phyloP scores from a whole-genome alignment of 2,113 vertebrate species.

The Urocynchramus pylzowi region DNA sequence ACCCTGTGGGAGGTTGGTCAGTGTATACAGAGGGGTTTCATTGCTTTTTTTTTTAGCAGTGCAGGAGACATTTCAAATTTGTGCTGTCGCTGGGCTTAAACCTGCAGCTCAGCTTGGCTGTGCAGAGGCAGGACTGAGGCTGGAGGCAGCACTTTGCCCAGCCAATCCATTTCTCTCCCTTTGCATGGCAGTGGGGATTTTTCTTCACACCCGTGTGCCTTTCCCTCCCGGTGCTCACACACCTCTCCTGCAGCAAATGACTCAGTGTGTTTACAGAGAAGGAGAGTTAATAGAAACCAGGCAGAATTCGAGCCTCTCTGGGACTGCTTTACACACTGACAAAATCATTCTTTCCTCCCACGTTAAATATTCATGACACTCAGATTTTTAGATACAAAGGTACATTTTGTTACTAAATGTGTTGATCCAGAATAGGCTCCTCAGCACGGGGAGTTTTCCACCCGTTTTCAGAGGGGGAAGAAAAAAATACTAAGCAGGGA shows the following conservation, averaged over 20 bases:
- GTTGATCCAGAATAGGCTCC: slow-evolving; percentile 60
- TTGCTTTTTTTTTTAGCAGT: not conserved
- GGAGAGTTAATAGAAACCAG: slow-evolving; percentile 74
- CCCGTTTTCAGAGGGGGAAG: not conserved
- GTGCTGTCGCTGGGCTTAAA: not conserved
- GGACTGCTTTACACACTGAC: slow-evolving; percentile 73
- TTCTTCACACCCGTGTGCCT: not conserved
- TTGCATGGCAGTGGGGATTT: not conserved
- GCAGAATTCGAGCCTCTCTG: slow-evolving; percentile 71
- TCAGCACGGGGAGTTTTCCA: slow-evolving; percentile 42
- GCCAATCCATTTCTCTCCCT: not conserved
- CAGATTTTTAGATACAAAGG: slow-evolving; percentile 76
- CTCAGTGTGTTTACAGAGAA: slow-evolving; percentile 74
- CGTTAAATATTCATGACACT: slow-evolving; percentile 77
- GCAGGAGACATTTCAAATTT: not conserved
- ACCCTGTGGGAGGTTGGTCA: not conserved
- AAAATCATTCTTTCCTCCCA: slow-evolving; percentile 73
- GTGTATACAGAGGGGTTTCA: not conserved
- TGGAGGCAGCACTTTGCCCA: not conserved
- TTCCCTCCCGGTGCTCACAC: slow-evolving; percentile 5
- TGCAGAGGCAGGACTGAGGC: not conserved
- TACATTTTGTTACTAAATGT: slow-evolving; percentile 78
- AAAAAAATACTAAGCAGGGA: not conserved
- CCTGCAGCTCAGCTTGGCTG: not conserved
- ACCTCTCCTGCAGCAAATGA: slow-evolving; percentile 60